phyloP scores from a whole-genome alignment of 2,888 invertebrate species.

The Trimorus sp. region DNA sequence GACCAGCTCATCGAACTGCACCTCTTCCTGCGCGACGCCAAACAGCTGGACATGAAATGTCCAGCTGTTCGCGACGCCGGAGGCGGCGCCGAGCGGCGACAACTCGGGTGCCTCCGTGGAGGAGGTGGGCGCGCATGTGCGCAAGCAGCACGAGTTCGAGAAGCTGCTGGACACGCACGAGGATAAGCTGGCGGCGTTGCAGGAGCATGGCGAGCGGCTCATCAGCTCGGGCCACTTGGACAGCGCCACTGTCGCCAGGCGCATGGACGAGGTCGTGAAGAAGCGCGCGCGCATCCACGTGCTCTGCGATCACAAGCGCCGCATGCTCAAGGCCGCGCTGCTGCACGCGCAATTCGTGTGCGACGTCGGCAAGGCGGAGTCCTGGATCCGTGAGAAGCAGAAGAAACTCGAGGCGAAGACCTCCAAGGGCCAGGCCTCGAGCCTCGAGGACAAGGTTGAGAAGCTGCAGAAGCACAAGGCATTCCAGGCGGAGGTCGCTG shows the following conservation, averaged over 20 bases:
- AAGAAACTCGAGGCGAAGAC: conserved; percentile 92
- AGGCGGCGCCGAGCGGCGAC: conserved; percentile 88
- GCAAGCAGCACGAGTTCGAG: conserved; percentile 97
- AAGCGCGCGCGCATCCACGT: conserved; percentile 87
- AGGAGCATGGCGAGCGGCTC: conserved; percentile 93
- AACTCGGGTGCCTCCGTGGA: conserved; percentile 92
- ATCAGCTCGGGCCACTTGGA: conserved; percentile 96
- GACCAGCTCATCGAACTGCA: conserved; percentile 96
- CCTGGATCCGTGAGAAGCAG: conserved; percentile 95
- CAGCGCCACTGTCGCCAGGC: conserved; percentile 88
- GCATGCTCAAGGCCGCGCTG: conserved; percentile 88
- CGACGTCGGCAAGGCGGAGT: conserved; percentile 94
- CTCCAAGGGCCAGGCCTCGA: conserved; percentile 88
- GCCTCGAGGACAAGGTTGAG: conserved; percentile 97
- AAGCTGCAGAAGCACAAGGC: conserved; percentile 97
- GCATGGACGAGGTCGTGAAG: conserved; percentile 88
- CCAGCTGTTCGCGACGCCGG: conserved; percentile 93
- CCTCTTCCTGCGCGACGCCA: conserved; percentile 96
- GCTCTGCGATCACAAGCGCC: conserved; percentile 86
- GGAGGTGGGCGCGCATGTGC: conserved; percentile 93
- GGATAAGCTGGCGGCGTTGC: conserved; percentile 91
- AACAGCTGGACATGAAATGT: conserved; percentile 95
- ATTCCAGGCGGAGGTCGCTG: conserved; percentile 94
- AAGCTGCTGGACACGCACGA: conserved; percentile 94
- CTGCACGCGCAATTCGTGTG: conserved; percentile 95